Evolutionary conservation across 2,888 invertebrate genomes (phyloP).

Genomic region (Hedya salicella): DNA sequence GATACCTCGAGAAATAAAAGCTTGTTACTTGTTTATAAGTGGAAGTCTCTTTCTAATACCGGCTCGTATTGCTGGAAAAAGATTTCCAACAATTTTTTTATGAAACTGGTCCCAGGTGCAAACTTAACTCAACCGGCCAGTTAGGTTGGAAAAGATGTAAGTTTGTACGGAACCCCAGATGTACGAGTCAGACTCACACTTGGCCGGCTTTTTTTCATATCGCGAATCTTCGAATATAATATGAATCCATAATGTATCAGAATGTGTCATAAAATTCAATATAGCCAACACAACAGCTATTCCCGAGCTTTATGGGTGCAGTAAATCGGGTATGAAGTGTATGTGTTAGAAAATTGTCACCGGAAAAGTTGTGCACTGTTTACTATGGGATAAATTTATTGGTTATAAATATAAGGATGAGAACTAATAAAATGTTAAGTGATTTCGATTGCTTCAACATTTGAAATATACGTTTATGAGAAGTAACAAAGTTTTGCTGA

Average conservation of each 20-base stretch:
- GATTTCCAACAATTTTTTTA: no score
- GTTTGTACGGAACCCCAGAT: no score
- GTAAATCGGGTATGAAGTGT: conserved; percentile 36
- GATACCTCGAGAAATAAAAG: no score
- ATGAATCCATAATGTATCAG: conserved; percentile 43
- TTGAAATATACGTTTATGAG: no score
- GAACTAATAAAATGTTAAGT: conserved; percentile 12
- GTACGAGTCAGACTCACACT: no score
- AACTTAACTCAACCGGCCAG: no score
- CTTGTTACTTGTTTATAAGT: no score
- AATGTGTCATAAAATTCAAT: conserved; percentile 46
- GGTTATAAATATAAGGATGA: conserved; percentile 24
- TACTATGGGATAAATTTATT: conserved; percentile 22
- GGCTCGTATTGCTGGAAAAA: no score
- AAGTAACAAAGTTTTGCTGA: no score
- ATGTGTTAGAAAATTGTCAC: conserved; percentile 36
- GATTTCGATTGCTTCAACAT: neutral
- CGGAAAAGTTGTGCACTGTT: conserved; percentile 31
- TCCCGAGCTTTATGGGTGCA: conserved; percentile 27
- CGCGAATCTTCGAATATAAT: conserved; percentile 42
- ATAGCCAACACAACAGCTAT: conserved; percentile 25
- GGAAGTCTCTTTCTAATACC: no score
- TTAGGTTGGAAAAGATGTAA: no score
- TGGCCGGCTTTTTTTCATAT: conserved; percentile 4
- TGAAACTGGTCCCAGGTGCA: no score